Conservation (phyloP, 2,797 vertebrate species). For the Botia almorhae region DNA sequence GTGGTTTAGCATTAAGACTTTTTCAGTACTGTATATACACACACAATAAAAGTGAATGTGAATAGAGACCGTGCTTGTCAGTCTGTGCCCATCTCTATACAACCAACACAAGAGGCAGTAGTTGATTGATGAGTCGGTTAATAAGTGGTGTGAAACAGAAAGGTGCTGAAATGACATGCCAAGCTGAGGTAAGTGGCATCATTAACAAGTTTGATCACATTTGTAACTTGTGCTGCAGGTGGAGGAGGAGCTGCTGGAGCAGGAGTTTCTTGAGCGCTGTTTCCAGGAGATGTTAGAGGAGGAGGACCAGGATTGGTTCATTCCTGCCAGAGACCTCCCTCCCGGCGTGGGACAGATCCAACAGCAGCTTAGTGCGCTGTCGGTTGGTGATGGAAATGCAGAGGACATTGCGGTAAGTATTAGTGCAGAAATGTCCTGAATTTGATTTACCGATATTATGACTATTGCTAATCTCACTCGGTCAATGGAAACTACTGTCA, state of each 20-base stretch:
- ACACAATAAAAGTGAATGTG: no score
- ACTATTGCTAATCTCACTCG: not conserved
- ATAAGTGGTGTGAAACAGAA: not conserved
- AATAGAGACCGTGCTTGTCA: no score
- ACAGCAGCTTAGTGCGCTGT: conserved; percentile 84
- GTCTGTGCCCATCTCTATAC: not conserved
- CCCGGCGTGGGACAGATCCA: conserved; percentile 82
- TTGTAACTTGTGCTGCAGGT: conserved; percentile 70
- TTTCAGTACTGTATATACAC: no score
- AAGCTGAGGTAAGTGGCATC: not conserved
- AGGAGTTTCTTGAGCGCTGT: conserved; percentile 87
- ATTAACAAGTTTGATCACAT: not conserved
- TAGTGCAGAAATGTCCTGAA: not conserved
- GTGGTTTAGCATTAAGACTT: no score
- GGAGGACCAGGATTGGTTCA: conserved; percentile 89
- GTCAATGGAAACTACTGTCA: not conserved
- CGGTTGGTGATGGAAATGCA: conserved; percentile 68
- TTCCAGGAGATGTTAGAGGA: conserved; percentile 91
- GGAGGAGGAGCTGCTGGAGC: conserved; percentile 86
- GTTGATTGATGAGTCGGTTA: not conserved
- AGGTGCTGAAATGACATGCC: not conserved
- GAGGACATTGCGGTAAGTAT: conserved; percentile 84
- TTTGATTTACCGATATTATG: not conserved
- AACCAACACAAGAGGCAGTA: not conserved
- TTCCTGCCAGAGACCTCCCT: conserved; percentile 83